Evolutionary conservation across 1,140 invertebrate species (phyloP).

Genomic region (Bombus picipes): DNA sequence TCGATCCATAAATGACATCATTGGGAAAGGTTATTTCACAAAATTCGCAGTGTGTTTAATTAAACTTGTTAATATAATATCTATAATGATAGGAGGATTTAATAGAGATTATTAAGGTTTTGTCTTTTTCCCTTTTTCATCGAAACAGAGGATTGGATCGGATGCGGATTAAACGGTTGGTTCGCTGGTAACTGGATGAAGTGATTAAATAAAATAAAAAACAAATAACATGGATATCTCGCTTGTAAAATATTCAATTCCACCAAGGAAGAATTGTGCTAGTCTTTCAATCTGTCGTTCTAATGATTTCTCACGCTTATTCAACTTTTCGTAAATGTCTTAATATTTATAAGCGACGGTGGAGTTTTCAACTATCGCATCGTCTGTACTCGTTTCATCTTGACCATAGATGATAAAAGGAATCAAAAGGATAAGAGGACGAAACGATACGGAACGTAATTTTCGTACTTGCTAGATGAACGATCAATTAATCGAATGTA

Average conservation of each 20-base stretch:
- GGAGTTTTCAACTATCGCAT: not conserved
- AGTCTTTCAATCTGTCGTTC: not conserved
- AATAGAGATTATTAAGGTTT: not conserved
- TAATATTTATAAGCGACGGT: not conserved
- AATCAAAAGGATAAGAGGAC: too few species aligned
- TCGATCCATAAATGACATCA: not conserved
- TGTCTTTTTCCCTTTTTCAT: too few species aligned
- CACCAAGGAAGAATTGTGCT: not conserved
- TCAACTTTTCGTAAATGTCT: too few species aligned
- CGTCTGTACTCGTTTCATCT: not conserved
- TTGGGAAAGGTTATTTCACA: not conserved
- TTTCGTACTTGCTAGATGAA: not conserved
- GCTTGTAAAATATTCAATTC: not conserved
- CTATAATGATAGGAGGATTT: not conserved
- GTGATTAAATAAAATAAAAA: not conserved
- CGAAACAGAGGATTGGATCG: too few species aligned
- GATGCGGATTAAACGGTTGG: constrained; percentile 3
- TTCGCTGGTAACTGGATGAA: not conserved
- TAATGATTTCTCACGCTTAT: too few species aligned
- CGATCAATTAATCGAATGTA: not conserved
- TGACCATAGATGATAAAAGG: not conserved
- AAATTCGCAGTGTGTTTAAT: not conserved
- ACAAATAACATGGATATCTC: not conserved
- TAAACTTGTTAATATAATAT: not conserved
- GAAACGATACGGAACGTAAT: not conserved